Percentiles rank a stretch among this genome's conserved stretches.
These are phyloP conservation scores for Bucorvus abyssinicus DNA, from an alignment of 2,797 vertebrate species.

Conservation along the genomic window DNA sequence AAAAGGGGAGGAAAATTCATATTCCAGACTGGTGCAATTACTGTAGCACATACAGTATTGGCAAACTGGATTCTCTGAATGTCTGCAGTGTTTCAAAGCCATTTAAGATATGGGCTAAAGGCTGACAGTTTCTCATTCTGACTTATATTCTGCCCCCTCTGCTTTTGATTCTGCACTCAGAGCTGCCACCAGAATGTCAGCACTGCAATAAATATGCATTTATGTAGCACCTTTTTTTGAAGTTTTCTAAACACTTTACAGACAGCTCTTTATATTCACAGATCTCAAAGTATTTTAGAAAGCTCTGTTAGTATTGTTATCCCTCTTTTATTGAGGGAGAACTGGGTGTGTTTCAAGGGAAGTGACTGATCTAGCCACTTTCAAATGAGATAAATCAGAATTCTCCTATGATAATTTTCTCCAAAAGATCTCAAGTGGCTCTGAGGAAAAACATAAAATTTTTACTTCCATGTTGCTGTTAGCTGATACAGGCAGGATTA, in stretches of 20 bases:
- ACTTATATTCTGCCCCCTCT: constrained; percentile 37
- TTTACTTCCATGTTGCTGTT: background rate
- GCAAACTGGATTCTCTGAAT: constrained; percentile 11
- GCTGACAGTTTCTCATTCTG: constrained; percentile 47
- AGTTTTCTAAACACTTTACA: constrained; percentile 55
- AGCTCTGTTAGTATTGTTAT: constrained; percentile 33
- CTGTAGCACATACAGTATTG: background rate
- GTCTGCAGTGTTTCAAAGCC: constrained; percentile 39
- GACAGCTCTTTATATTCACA: constrained; percentile 48
- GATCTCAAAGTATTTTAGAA: constrained; percentile 20
- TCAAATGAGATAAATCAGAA: constrained; percentile 12
- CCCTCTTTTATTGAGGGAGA: background rate
- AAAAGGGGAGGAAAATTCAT: background rate
- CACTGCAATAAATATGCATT: constrained; percentile 61
- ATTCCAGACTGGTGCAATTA: constrained; percentile 43
- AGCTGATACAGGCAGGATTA: background rate
- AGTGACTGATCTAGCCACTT: background rate
- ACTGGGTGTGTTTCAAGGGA: background rate
- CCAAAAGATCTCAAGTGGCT: background rate
- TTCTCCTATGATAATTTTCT: background rate
- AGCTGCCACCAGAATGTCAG: constrained; percentile 44
- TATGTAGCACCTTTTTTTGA: constrained; percentile 49
- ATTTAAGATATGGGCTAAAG: constrained; percentile 40
- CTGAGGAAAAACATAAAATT: background rate
- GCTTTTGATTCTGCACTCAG: constrained; percentile 56